Conservation (phyloP, 2,113 vertebrate species). For the Psittacara wagleri region DNA sequence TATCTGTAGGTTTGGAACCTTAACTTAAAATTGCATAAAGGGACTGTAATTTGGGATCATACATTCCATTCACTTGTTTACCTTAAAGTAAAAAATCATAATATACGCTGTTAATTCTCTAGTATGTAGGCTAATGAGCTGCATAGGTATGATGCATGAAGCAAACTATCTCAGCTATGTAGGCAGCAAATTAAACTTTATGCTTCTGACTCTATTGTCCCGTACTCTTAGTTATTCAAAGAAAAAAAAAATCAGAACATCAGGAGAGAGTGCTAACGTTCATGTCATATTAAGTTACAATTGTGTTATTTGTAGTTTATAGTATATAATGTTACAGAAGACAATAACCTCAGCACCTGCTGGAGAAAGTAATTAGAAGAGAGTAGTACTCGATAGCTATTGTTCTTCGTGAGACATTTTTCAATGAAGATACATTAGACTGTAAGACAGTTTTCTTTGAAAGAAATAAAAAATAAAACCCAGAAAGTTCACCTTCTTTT, state of each 20-base stretch:
- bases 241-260: constrained; percentile 4
- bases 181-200: not conserved
- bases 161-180: constrained; percentile 2
- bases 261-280: constrained; percentile 37
- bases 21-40: not conserved
- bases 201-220: not conserved
- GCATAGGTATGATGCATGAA: not conserved
- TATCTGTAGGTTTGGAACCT: not conserved
- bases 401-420: constrained; percentile 26
- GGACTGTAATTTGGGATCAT: not conserved
- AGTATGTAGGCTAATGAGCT: not conserved
- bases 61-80: not conserved
- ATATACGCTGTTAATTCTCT: not conserved
- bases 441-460: not conserved
- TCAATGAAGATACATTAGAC: constrained; percentile 3
- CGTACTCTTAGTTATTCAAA: constrained; percentile 1
- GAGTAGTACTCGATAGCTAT: constrained; percentile 5
- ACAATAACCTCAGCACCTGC: constrained; percentile 69
- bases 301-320: constrained; percentile 61
- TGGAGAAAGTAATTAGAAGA: constrained; percentile 64
- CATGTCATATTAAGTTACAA: constrained; percentile 43
- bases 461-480: constrained; percentile 13
- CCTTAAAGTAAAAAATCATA: not conserved
- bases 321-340: constrained; percentile 20
- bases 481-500: constrained; percentile 33